Base-by-base conservation (phyloP, 2,888 invertebrate genomes). In the Xanthia togata region DNA sequence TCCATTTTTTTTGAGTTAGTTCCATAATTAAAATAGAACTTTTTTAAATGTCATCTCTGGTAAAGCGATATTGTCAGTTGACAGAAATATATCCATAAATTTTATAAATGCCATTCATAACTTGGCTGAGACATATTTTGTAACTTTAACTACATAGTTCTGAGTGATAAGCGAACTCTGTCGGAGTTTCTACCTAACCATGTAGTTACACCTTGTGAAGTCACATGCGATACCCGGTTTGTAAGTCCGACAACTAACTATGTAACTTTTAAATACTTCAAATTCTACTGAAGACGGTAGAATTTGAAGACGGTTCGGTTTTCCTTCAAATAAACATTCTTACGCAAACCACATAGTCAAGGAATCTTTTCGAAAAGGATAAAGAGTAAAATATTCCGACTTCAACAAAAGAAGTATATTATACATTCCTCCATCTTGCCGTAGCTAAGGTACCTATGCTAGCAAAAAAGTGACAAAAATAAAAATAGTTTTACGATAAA, bases 191-290 rank as follows among this genome's bases (percentile, higher is more conserved):
- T 47, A 75, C 75, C 78, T 64, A 55, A 26, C 26, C 35, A 47
- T 62, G 26, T 47, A 50, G 47, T 59, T n/a, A 59, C 79, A 62
- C 47, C 50, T 31, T 50, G 17, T 41, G 38, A 41, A 47, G 38
- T 35, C 62, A 23, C 53, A 55, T n/a, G 26, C 38, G 4, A 67
- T 63, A 8, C 55, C 47, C 62, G 63, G 73, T 81, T 81, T 50
- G 47, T 74, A 41, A 63, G 47, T 41, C 38, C n/a, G 47, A 23
- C 38, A 14, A 55, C 72, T 44, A 71, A 72, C 74, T 35, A 50
- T 50, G 62, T 57, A 41, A 81, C 55, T 63, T 81, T 62, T 47
- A 81, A 81, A 73, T 77, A 81, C 74, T 73, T 77, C 31, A 73
- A 62, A 63, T 74, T 81, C 75, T 60, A 47, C n/a, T 53, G 9